Evolutionary conservation across 1,140 invertebrate genomes (phyloP), one percentile per base, ranked within the genome.

Genomic region (Drosophila mauritiana): DNA sequence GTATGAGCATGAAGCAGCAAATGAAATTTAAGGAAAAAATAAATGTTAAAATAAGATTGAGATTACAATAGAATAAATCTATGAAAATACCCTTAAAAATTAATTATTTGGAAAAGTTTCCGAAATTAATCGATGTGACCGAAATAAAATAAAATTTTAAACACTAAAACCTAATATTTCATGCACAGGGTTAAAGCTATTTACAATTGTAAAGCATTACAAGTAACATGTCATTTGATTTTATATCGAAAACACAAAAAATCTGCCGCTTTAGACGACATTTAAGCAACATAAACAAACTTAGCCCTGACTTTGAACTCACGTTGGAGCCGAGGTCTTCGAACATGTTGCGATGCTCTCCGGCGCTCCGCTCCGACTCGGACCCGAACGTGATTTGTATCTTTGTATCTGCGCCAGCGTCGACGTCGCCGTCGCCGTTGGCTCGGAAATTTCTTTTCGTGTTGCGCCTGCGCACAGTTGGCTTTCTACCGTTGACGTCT

Each of bases 401-500:
- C 63, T 54, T 79, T 79, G 46, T 52, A 36, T 52, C 49, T 58
- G 68, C 55, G 61, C 73, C 51, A 15, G 67, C 55, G 57, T 6
- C 54, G 61, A 22, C 51, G 43, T 52, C 56, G 55, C 25, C 52
- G 62, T 59, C 55, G 49, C 51, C 73, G 73, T 34, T 53, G 82
- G 82, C 58, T 88, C 82, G 82, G 62, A 86, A 86, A 86, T 86
- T 86, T 86, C 83, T 86, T 86, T 86, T 86, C 79, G 73, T 85
- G 64, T 78, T 80, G 90, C 90, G 90, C 90, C 90, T 89, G 90
- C 90, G 90, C 90, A 91, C 90, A 91, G 90, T 91, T 90, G 86
- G 90, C 86, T 91, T 91, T 91, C 90, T 91, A 91, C 86, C 90
- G 78, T 91, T 78, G 83, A 82, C 83, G 90, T 91, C 88, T 91